phyloP scores from a whole-genome alignment of 2,888 invertebrate genomes.

The Clivina fossor region DNA sequence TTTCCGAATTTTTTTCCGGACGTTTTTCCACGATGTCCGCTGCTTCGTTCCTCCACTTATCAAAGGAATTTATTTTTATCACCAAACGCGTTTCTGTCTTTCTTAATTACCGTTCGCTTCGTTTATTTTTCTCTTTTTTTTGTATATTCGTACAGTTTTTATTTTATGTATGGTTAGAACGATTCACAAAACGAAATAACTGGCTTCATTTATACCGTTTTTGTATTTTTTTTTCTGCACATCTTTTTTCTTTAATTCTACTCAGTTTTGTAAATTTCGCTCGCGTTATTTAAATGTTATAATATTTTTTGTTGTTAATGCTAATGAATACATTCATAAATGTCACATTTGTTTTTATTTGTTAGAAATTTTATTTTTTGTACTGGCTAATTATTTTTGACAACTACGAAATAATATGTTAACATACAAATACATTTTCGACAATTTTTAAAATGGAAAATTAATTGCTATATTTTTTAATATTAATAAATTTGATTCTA shows the following conservation, averaged over 20 bases:
- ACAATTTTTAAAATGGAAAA: no score
- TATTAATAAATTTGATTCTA: no score
- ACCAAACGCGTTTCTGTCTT: conserved; percentile 9
- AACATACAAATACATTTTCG: no score
- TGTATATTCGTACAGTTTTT: neutral
- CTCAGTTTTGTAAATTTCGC: neutral
- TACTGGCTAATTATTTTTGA: no score
- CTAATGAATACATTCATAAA: no score
- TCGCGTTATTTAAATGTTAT: neutral
- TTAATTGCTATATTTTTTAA: no score
- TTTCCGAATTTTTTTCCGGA: conserved; percentile 11
- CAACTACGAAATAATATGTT: no score
- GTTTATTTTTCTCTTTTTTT: conserved; percentile 2
- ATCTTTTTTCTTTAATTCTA: neutral
- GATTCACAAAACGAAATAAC: neutral
- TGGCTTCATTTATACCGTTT: neutral
- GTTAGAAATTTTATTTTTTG: no score
- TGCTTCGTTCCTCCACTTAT: conserved; percentile 10
- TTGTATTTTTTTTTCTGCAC: neutral
- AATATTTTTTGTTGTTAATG: no score
- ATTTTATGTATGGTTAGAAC: neutral
- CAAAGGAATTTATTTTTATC: conserved; percentile 29
- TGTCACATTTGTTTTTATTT: no score
- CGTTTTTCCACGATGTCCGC: conserved; percentile 9
- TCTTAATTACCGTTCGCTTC: conserved; percentile 20